Conservation (phyloP, 2,888 invertebrate genomes). For the Stictocephala bisonia region DNA sequence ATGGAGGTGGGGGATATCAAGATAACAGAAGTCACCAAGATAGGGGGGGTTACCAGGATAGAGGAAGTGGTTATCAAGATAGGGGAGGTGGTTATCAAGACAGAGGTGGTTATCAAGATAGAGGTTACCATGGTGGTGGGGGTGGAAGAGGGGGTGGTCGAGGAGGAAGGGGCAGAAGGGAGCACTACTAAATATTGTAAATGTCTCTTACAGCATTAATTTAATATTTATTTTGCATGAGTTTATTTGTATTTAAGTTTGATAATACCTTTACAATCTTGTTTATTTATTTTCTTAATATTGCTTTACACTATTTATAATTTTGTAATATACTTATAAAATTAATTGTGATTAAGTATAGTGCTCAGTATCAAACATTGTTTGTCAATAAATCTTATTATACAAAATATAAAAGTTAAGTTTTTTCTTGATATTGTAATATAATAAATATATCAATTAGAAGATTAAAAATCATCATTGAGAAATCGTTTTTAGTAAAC, state of each 20-base stretch:
- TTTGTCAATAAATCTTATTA: no score
- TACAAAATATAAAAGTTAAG: no score
- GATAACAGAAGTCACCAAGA: slow-evolving; percentile 43
- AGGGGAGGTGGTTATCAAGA: slow-evolving; percentile 48
- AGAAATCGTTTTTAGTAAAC: no score
- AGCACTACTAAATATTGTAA: slow-evolving; percentile 27
- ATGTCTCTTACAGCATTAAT: background rate
- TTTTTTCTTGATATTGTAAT: no score
- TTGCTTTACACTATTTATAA: no score
- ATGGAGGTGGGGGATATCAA: slow-evolving; percentile 47
- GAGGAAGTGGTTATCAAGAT: slow-evolving; percentile 46
- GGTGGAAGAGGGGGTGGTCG: slow-evolving; percentile 41
- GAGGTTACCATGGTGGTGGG: slow-evolving; percentile 39
- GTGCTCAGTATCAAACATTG: no score
- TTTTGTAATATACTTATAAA: no score
- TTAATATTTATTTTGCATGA: background rate
- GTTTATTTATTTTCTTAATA: no score
- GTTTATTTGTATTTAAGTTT: background rate
- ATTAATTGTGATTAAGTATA: no score
- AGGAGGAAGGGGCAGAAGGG: slow-evolving; percentile 36
- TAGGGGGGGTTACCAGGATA: slow-evolving; percentile 44
- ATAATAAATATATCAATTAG: no score
- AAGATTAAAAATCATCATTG: no score
- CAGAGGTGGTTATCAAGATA: slow-evolving; percentile 46
- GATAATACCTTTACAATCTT: no score